phyloP scores from a whole-genome alignment of 1,140 invertebrate genomes.

The Eriocheir sinensis region DNA sequence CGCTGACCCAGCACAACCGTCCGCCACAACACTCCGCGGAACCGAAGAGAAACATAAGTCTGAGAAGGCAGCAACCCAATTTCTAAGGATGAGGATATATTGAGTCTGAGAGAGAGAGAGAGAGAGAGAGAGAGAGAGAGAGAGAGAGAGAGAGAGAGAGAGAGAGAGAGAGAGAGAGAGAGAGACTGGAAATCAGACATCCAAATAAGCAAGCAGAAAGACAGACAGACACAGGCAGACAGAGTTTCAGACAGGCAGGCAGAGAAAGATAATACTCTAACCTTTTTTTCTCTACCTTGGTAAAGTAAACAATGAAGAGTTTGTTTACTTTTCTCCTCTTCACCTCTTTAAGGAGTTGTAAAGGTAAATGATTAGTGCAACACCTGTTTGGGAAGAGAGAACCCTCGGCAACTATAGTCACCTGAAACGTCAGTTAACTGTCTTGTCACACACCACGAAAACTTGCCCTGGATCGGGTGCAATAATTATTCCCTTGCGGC shows the following conservation, averaged over 20 bases:
- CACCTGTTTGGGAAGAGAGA: not conserved
- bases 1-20: slow-evolving; percentile 31
- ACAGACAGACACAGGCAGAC: too few species aligned
- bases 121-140: slow-evolving; percentile 56
- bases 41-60: slow-evolving; percentile 37
- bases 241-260: too few species aligned
- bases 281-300: not conserved
- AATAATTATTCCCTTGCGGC: not conserved
- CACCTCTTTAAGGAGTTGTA: not conserved
- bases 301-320: not conserved
- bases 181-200: not conserved
- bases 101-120: slow-evolving; percentile 47
- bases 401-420: not conserved
- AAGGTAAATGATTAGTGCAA: not conserved
- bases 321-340: not conserved
- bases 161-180: slow-evolving; percentile 44
- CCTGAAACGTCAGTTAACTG: not conserved
- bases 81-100: slow-evolving; percentile 14
- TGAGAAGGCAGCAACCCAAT: not conserved
- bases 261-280: not conserved
- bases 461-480: not conserved
- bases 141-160: slow-evolving; percentile 60
- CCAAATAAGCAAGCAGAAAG: not conserved
- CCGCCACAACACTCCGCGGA: slow-evolving; percentile 34
- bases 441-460: not conserved